These are phyloP conservation scores for Geopemphigus sp. DNA, from an alignment of 1,140 invertebrate genomes.

Conservation along the genomic window DNA sequence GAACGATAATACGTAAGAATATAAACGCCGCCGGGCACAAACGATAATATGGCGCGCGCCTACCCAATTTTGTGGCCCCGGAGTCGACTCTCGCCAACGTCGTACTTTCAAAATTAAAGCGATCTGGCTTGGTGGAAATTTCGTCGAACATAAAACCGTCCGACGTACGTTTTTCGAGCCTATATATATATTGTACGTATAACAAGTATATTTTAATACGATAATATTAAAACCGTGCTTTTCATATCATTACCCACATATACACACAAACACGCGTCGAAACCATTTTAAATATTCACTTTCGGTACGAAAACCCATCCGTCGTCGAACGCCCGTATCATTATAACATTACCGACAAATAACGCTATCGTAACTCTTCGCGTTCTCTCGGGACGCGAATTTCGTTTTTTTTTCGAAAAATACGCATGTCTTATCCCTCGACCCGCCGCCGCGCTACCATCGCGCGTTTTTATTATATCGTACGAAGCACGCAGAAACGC, in stretches of 20 bases:
- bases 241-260: neutral
- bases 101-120: slow-evolving; percentile 34
- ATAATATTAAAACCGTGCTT: neutral
- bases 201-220: no score
- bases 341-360: no score
- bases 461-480: no score
- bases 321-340: no score
- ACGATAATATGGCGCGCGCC: no score
- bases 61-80: neutral
- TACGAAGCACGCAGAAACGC: no score
- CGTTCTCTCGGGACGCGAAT: no score
- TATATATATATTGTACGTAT: neutral
- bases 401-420: no score
- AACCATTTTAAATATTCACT: neutral
- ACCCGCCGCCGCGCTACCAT: no score
- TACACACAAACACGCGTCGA: neutral
- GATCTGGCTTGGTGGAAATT: slow-evolving; percentile 16
- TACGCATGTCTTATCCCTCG: no score
- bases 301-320: neutral
- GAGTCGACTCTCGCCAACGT: neutral
- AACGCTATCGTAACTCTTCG: no score
- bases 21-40: neutral
- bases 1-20: slow-evolving; percentile 4
- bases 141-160: slow-evolving; percentile 22
- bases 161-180: slow-evolving; percentile 12